phyloP scores from a whole-genome alignment of 2,113 vertebrate species.

The Trogon surrucura region DNA sequence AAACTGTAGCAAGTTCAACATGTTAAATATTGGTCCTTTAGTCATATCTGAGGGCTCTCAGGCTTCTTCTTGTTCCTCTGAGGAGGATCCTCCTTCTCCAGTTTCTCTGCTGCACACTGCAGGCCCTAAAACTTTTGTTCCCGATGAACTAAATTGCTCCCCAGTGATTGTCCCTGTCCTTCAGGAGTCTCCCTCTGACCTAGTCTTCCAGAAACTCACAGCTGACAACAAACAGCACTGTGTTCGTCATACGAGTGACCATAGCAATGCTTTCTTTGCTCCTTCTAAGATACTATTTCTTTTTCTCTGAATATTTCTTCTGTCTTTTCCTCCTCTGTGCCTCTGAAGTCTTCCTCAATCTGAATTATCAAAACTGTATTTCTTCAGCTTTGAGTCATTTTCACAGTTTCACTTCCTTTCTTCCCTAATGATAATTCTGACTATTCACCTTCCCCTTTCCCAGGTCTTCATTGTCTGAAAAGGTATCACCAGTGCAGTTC shows the following conservation, averaged over 20 bases:
- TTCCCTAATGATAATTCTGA: neutral
- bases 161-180: neutral
- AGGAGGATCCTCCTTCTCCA: neutral
- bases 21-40: neutral
- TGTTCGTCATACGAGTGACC: neutral
- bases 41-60: neutral
- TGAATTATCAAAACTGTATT: neutral
- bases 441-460: neutral
- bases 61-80: neutral
- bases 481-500: accelerated
- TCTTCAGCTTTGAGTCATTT: neutral
- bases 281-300: neutral
- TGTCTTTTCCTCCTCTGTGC: neutral
- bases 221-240: neutral
- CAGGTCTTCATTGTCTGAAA: neutral
- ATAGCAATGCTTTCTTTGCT: neutral
- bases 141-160: neutral
- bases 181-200: neutral
- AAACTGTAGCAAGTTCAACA: neutral
- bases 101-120: neutral
- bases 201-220: neutral
- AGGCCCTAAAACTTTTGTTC: neutral
- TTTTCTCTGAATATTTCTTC: neutral
- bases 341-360: neutral
- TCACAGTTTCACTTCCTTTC: neutral